phyloP scores from a whole-genome alignment of 2,888 invertebrate genomes.

The Taenaris catops region DNA sequence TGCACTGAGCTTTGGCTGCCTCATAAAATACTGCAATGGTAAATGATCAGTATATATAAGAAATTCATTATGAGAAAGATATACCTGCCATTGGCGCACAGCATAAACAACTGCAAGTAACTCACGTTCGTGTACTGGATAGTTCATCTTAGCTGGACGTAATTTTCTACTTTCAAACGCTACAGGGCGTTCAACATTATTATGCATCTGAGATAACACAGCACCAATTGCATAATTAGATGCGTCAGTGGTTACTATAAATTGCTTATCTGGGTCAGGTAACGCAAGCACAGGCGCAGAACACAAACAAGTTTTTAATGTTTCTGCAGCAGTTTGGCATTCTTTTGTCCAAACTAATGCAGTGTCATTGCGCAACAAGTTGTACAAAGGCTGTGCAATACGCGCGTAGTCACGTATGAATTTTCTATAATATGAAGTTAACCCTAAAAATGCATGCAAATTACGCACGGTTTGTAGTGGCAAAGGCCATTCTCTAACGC shows the following conservation, averaged over 20 bases:
- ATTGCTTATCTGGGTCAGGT: slow-evolving; percentile 9
- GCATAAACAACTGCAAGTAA: too few species aligned
- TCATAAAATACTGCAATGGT: too few species aligned
- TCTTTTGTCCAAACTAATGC: slow-evolving; percentile 4
- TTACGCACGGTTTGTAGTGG: slow-evolving; percentile 29
- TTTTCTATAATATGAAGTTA: slow-evolving; percentile 8
- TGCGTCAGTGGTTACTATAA: slow-evolving; percentile 14
- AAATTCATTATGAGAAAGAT: too few species aligned
- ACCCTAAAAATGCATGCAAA: slow-evolving; percentile 7
- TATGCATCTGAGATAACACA: slow-evolving; percentile 14
- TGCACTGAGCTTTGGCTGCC: too few species aligned
- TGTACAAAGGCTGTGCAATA: not conserved
- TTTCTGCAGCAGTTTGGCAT: slow-evolving; percentile 6
- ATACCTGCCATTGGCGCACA: too few species aligned
- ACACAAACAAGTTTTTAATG: slow-evolving; percentile 7
- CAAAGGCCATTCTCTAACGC: slow-evolving; percentile 14
- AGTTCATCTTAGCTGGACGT: too few species aligned
- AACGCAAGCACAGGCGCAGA: slow-evolving; percentile 15
- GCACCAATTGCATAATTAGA: slow-evolving; percentile 11
- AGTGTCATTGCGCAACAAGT: slow-evolving; percentile 5
- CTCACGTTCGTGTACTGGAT: too few species aligned
- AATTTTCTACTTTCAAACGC: too few species aligned
- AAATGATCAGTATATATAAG: too few species aligned
- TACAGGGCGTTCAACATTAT: too few species aligned
- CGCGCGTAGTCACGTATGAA: not conserved